These are phyloP conservation scores for Tringa solitaria DNA, from an alignment of 2,113 vertebrate species.

Conservation along the genomic window DNA sequence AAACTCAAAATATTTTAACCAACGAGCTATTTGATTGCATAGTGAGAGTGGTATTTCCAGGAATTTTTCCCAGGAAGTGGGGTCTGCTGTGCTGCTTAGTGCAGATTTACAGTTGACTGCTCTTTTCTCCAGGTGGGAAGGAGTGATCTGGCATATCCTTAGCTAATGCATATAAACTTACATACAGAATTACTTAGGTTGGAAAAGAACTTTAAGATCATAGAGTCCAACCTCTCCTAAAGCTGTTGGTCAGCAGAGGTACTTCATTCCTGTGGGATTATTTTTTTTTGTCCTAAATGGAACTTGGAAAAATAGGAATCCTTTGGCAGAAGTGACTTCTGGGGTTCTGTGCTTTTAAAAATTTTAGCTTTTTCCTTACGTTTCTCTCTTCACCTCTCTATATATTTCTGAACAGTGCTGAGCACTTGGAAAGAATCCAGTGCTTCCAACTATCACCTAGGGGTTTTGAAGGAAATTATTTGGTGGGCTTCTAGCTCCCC, in stretches of 20 bases:
- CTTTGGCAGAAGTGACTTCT: neutral
- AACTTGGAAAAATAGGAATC: neutral
- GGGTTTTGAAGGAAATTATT: neutral
- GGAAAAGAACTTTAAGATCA: neutral
- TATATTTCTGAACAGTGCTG: neutral
- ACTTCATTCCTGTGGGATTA: neutral
- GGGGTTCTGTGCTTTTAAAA: neutral
- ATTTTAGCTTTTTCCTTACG: neutral
- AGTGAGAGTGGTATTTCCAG: neutral
- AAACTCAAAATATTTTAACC: neutral
- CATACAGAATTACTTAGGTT: neutral
- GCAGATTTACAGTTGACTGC: neutral
- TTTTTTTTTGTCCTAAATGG: neutral
- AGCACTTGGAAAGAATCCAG: neutral
- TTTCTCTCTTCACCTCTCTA: neutral
- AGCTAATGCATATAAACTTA: neutral
- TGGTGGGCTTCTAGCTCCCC: slow-evolving; percentile 51
- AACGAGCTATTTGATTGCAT: neutral
- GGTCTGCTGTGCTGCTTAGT: neutral
- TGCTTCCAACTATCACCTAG: neutral
- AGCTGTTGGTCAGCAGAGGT: neutral
- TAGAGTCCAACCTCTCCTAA: neutral
- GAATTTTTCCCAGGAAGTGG: neutral
- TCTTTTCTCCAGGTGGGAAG: neutral
- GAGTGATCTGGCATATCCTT: neutral